phyloP scores from a whole-genome alignment of 2,113 vertebrate genomes.

The Papio anubis region DNA sequence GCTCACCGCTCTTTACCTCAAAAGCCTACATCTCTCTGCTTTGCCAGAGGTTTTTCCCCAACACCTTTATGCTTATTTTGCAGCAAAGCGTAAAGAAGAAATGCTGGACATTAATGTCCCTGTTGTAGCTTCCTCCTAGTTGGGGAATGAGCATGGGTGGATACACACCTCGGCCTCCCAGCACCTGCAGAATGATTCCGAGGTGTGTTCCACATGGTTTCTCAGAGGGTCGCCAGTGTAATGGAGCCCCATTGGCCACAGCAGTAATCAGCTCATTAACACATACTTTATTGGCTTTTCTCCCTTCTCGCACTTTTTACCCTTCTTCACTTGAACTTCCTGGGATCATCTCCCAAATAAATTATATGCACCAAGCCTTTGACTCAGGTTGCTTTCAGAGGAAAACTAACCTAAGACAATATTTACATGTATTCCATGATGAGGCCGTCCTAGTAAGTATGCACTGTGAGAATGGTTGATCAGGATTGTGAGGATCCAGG shows the following conservation, averaged over 20 bases:
- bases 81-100: background rate
- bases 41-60: background rate
- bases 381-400: background rate
- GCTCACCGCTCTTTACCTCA: background rate
- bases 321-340: background rate
- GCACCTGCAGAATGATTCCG: background rate
- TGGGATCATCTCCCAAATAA: background rate
- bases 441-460: background rate
- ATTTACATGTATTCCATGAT: background rate
- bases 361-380: background rate
- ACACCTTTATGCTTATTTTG: background rate
- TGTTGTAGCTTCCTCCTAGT: fast-evolving
- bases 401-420: background rate
- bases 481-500: background rate
- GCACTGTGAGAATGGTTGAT: background rate
- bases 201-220: background rate
- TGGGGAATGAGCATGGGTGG: too few relatives aligned
- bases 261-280: background rate
- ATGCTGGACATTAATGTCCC: background rate
- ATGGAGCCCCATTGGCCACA: background rate
- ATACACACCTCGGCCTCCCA: background rate
- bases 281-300: background rate
- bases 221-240: background rate
- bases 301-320: background rate
- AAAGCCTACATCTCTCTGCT: background rate